Base-by-base conservation (phyloP, 2,113 vertebrate genomes). In the Psilopogon haemacephalus region DNA sequence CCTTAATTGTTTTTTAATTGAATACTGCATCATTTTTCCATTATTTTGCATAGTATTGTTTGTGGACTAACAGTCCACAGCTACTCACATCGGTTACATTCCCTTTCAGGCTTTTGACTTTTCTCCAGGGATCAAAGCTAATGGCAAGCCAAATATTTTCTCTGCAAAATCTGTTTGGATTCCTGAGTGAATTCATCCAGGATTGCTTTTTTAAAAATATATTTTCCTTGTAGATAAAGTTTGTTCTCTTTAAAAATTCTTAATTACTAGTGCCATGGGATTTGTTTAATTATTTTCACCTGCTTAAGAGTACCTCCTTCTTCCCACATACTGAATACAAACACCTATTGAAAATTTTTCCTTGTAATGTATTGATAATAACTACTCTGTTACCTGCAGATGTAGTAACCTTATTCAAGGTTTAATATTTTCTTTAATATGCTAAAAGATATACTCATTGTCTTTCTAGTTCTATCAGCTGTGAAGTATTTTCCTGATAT, bases 1-100 rank as follows among this genome's bases (percentile, higher is more conserved):
- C 6, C n/a, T 63, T 86, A 85, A 76, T 35, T 95, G 35, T 32
- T 82, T 90, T 84, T 76, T 85, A 89, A 76, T 88, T 91, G 37
- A 89, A 73, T 63, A 63, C 23, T 73, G 9, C 35, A 88, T 94
- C 32, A 42, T 17, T 73, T 88, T 85, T 80, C 46, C 68, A 67
- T 89, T 89, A 73, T 89, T 95, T 95, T 84, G 33, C 55, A 58
- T 50, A 59, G 9, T 17, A 63, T 50, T 62, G 9, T 11, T 5
- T 1, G 14, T 50, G 74, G 60, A 28, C 32, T 70, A 70, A 76
- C 2, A 2, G 24, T 70, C 19, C 55, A 70, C 15, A 60, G 78
- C 35, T 75, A 87, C 52, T 74, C 16, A 55, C 15, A 73, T 44
- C 37, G 46, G 33, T 71, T 77, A 68, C 12, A 26, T 68, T 84